These are phyloP conservation scores for Drosophila gaucha DNA, from an alignment of 2,888 invertebrate genomes.

Conservation along the genomic window DNA sequence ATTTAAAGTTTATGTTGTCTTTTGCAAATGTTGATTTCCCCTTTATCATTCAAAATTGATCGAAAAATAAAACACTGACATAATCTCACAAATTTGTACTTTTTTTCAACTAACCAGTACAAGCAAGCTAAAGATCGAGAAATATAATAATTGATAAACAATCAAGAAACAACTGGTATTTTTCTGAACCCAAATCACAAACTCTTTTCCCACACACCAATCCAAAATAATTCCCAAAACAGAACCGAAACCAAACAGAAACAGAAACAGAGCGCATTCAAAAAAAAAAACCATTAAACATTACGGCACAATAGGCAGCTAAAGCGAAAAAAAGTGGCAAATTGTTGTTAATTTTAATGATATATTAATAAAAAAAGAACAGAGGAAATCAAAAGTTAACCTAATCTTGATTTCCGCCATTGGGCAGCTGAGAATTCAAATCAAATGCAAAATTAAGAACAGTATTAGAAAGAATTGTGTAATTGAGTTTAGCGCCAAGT, in stretches of 20 bases:
- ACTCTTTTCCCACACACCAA: conserved; percentile 41
- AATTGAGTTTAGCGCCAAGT: conserved; percentile 22
- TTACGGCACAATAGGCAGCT: conserved; percentile 37
- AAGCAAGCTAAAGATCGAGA: conserved; percentile 32
- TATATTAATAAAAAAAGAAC: neutral
- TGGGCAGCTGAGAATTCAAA: conserved; percentile 21
- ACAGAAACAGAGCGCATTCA: conserved; percentile 36
- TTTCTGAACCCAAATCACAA: conserved; percentile 52
- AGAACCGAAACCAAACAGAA: conserved; percentile 42
- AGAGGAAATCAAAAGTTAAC: conserved; percentile 33
- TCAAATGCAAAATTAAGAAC: conserved; percentile 28
- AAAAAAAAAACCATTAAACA: conserved; percentile 21
- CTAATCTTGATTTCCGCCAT: conserved; percentile 35
- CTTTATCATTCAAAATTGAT: conserved; percentile 1
- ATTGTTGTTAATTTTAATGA: conserved; percentile 69
- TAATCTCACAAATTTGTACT: conserved; percentile 45
- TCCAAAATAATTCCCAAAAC: conserved; percentile 41
- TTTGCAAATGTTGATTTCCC: no score
- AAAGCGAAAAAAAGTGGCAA: conserved; percentile 63
- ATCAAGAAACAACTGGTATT: conserved; percentile 64
- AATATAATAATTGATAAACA: conserved; percentile 34
- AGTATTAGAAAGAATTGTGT: conserved; percentile 51
- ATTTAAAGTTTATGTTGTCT: conserved; percentile 1
- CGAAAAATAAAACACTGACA: conserved; percentile 3
- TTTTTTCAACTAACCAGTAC: conserved; percentile 34